phyloP scores from a whole-genome alignment of 2,113 vertebrate genomes.

The Ciconia maguari region DNA sequence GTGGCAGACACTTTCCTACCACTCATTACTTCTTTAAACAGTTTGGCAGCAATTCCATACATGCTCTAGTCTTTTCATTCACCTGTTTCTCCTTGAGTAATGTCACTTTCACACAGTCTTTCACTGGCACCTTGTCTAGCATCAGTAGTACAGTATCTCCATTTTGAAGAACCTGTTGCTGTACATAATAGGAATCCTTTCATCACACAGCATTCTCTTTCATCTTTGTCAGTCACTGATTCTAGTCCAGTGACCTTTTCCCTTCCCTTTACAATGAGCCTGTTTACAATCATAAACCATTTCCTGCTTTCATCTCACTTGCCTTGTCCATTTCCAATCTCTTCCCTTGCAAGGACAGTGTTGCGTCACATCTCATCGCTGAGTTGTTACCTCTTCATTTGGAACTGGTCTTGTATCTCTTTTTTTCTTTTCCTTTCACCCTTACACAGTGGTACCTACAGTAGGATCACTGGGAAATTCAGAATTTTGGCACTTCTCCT shows the following conservation, averaged over 20 bases:
- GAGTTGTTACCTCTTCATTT: neutral
- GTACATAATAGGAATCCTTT: slow-evolving; percentile 16
- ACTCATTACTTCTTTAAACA: neutral
- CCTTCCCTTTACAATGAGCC: neutral
- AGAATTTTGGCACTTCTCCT: neutral
- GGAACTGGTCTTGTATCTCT: neutral
- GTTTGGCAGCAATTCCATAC: neutral
- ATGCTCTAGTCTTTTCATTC: neutral
- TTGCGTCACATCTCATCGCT: neutral
- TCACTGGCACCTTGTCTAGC: neutral
- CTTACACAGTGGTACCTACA: neutral
- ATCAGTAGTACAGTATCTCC: neutral
- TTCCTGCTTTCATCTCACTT: slow-evolving; percentile 29
- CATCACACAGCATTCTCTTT: slow-evolving; percentile 17
- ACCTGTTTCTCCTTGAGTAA: neutral
- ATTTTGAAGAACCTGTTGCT: slow-evolving; percentile 21
- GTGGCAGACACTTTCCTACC: neutral
- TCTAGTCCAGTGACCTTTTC: neutral
- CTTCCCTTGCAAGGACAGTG: neutral
- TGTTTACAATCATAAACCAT: neutral
- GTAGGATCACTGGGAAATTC: neutral
- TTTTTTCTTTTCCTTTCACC: neutral
- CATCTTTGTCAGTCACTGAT: neutral
- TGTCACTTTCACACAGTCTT: neutral
- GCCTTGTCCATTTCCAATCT: neutral